phyloP scores from a whole-genome alignment of 2,113 vertebrate genomes.

The Sander lucioperca region DNA sequence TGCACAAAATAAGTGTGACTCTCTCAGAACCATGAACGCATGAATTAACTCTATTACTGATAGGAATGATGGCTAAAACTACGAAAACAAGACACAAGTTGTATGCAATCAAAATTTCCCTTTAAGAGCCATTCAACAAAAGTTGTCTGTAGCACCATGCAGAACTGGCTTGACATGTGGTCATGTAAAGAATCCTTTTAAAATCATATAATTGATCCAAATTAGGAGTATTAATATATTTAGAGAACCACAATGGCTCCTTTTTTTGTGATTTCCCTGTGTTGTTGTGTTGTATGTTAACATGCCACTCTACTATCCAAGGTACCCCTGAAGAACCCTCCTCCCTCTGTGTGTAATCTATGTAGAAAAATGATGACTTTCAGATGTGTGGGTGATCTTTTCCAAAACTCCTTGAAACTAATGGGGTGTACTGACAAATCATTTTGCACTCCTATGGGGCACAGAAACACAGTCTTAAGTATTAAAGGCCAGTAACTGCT shows the following conservation, averaged over 20 bases:
- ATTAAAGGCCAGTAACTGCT: constrained; percentile 11
- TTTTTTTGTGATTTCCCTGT: neutral
- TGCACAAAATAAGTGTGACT: neutral
- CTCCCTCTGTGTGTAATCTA: constrained; percentile 3
- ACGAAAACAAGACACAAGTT: neutral
- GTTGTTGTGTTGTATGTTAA: neutral
- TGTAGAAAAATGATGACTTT: constrained; percentile 26
- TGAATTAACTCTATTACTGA: neutral
- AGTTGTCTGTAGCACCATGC: neutral
- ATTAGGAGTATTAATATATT: constrained; percentile 1
- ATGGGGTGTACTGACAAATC: constrained; percentile 4
- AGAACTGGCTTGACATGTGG: no score
- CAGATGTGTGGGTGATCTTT: constrained; percentile 38
- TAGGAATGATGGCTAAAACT: neutral
- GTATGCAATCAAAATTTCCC: neutral
- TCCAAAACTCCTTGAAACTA: constrained; percentile 30
- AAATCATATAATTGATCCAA: neutral
- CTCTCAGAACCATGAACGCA: neutral
- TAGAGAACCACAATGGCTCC: constrained; percentile 1
- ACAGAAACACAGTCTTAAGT: constrained; percentile 4
- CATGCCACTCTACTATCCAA: constrained; percentile 2
- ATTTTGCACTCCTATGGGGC: neutral
- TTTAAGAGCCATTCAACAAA: neutral
- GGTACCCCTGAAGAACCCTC: neutral
- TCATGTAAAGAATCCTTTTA: constrained; percentile 75